Evolutionary conservation across 2,797 vertebrate genomes (phyloP), one percentile per base, ranked within the genome.

Genomic region (Emys orbicularis): DNA sequence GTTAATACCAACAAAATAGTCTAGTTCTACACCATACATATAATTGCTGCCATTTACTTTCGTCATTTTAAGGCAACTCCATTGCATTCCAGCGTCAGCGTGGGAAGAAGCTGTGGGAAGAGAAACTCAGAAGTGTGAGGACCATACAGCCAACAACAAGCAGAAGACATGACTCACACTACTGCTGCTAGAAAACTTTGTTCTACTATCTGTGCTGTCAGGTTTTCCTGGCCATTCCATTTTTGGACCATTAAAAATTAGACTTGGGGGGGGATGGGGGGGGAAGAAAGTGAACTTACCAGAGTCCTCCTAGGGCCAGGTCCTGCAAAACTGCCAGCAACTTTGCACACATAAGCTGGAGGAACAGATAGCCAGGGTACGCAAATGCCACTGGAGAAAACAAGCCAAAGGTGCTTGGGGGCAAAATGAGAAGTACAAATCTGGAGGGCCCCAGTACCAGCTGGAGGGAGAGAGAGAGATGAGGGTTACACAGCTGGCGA

Each of bases 221-320:
- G 15, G 44, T 77, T 49, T 31, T 47, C 41, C 74, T 49, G 25
- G 13, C 44, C 44, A 25, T 77, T 77, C 44, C 15, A 31, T 49
- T 41, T 41, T 41, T 72, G 18, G 88, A 93, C 25, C 83, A 88
- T 10, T 53, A 61, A 31, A 4, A 31, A 3, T 4, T 79, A 68
- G 47, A 93, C 44, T 89, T 89, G 37, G 54, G 88, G 86, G 88
- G 3, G 88, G 47, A n/a, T n/a, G n/a, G n/a, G 95, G 1, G 6
- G 18, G 19, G 19, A 19, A 7, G 27, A 15, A 94, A 95, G 82
- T 21, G 1, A 95, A 96, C 94, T 97, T 96, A 97, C 96, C 92
- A 91, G 79, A 92, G 90, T 85, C 80, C 57, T 95, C 50, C 29
- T 1, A 34, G 90, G 81, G 52, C 85, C 88, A 96, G 90, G 49